A percentile compares a stretch with the other conserved stretches of the same genome.
Conservation (phyloP, 2,113 vertebrate genomes). For the Pteruthius melanotis region DNA sequence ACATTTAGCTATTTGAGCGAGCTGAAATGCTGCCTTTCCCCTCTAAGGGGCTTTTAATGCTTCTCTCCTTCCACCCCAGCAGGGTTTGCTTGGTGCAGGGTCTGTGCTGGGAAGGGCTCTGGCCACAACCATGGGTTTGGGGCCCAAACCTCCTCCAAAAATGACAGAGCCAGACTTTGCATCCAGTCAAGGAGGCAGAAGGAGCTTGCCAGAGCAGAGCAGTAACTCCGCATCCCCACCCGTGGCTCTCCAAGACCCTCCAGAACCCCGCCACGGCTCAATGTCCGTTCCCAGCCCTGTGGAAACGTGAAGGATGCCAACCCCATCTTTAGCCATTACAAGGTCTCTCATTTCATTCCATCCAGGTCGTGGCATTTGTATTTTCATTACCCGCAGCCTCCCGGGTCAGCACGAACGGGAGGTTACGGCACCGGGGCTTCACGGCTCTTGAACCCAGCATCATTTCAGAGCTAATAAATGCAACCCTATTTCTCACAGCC, state of each 20-base stretch:
- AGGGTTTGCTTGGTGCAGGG: rapidly evolving
- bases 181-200: neutral
- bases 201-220: neutral
- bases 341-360: neutral
- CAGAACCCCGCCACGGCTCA: neutral
- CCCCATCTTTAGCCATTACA: neutral
- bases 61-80: neutral
- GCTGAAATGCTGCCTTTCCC: rapidly evolving
- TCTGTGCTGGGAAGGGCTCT: neutral
- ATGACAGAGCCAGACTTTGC: rapidly evolving
- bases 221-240: rapidly evolving
- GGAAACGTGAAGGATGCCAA: neutral
- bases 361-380: neutral
- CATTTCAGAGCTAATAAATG: neutral
- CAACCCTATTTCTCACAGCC: neutral
- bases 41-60: neutral
- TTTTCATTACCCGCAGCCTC: neutral
- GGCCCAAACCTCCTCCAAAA: rapidly evolving
- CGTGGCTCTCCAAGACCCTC: neutral
- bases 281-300: neutral
- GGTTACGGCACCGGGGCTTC: neutral
- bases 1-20: neutral
- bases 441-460: neutral
- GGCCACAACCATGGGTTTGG: rapidly evolving
- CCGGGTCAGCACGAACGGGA: neutral